Conservation (phyloP, 2,888 invertebrate species). For the Sycophila texana region DNA sequence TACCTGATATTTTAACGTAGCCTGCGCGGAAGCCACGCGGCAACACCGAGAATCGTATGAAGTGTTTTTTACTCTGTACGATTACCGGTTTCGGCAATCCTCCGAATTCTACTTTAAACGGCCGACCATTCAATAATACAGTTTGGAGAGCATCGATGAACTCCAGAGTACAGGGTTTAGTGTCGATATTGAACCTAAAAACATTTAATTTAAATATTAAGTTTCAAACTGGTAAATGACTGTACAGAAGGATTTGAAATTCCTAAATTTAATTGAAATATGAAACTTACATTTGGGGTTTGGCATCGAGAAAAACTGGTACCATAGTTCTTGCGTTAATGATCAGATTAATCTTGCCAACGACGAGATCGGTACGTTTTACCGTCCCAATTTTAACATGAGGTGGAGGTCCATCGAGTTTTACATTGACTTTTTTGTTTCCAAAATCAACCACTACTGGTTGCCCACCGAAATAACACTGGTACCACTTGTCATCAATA, state of each 20-base stretch:
- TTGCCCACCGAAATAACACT: slow-evolving; percentile 94
- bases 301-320: slow-evolving; percentile 89
- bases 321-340: slow-evolving; percentile 88
- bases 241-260: too few species aligned
- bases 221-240: too few species aligned
- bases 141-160: slow-evolving; percentile 88
- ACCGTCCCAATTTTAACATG: slow-evolving; percentile 92
- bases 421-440: slow-evolving; percentile 85
- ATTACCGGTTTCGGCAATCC: slow-evolving; percentile 88
- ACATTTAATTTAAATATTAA: neutral
- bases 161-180: slow-evolving; percentile 84
- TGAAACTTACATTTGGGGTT: slow-evolving; percentile 81
- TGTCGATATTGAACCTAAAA: slow-evolving; percentile 81
- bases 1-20: slow-evolving; percentile 82
- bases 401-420: slow-evolving; percentile 93
- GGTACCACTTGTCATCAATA: slow-evolving; percentile 92
- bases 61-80: slow-evolving; percentile 86
- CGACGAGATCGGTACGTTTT: slow-evolving; percentile 87
- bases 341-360: slow-evolving; percentile 89
- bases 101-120: slow-evolving; percentile 88
- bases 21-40: slow-evolving; percentile 86
- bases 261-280: too few species aligned
- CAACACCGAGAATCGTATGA: slow-evolving; percentile 87
- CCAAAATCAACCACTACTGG: slow-evolving; percentile 88
- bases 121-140: slow-evolving; percentile 87